A percentile compares a stretch with the other conserved stretches of the same genome.
phyloP scores from a whole-genome alignment of 2,888 invertebrate species.

The Zaprionus bogoriensis region DNA sequence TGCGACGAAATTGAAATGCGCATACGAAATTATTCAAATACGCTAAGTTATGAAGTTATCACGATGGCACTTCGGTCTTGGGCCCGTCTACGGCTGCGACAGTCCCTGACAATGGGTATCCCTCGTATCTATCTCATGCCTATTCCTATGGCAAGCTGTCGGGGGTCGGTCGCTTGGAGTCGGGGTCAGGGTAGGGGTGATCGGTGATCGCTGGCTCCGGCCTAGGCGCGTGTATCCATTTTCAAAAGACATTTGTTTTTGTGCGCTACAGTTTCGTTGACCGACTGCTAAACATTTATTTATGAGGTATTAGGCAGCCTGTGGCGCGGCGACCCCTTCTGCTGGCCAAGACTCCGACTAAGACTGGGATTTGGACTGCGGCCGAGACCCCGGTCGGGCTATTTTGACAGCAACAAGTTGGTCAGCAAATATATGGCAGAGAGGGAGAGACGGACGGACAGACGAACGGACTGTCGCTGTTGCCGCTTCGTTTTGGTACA shows the following conservation, averaged over 20 bases:
- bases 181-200: constrained; percentile 37
- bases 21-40: constrained; percentile 77
- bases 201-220: constrained; percentile 16
- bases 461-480: constrained; percentile 55
- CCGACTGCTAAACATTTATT: constrained; percentile 67
- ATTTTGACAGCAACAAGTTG: constrained; percentile 80
- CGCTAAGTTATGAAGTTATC: constrained; percentile 79
- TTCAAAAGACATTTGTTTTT: constrained; percentile 67
- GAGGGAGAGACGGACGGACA: constrained; percentile 1
- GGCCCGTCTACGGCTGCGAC: constrained; percentile 20
- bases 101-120: constrained; percentile 65
- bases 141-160: neutral
- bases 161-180: constrained; percentile 33
- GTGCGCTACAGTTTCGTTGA: constrained; percentile 73
- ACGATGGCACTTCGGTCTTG: constrained; percentile 66
- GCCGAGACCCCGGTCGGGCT: constrained; percentile 39
- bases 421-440: constrained; percentile 64
- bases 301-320: constrained; percentile 73
- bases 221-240: constrained; percentile 49
- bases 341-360: constrained; percentile 7
- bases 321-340: constrained; percentile 31
- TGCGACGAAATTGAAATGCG: constrained; percentile 71
- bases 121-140: constrained; percentile 34
- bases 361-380: constrained; percentile 2
- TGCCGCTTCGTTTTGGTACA: constrained; percentile 63